Base-by-base conservation (phyloP, 2,113 vertebrate species). In the Notothenia coriiceps region DNA sequence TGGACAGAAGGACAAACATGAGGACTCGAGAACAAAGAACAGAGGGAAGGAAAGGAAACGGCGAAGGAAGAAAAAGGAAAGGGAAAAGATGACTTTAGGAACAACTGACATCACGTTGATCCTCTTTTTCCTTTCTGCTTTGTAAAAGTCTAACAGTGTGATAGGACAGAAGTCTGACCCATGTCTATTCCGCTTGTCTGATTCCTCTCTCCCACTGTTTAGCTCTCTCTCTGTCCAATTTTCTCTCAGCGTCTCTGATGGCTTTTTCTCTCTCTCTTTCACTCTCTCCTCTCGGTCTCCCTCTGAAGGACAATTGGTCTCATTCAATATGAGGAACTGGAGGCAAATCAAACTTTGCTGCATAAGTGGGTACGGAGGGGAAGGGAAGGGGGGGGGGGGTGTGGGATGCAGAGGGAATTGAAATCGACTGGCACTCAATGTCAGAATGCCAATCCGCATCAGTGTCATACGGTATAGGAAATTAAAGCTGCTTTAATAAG, bases 261-360 rank as follows among this genome's bases (percentile, higher is more conserved):
- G 65, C 77, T 29, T 61, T 5, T 51, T 17, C 46, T n/a, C 10
- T 25, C 15, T 35, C 15, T 35, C 15, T 17, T 5, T 50, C 29
- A 10, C 18, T 60, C 46, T 12, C 52, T 57, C 17, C 46, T 64
- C 15, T 74, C 57, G 3, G 5, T 77, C 69, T 78, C 44, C 46
- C 78, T 71, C 59, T 88, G 77, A 94, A 88, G 92, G 91, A 90
- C 91, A 89, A 88, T 87, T 88, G 84, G 74, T 85, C 86, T 85
- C 73, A 88, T 90, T 91, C 85, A 74, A 90, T 84, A 82, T 61
- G 68, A 91, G 82, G 67, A 83, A 85, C 84, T 83, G 85, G 86
- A 86, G 81, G 86, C 70, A 80, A 87, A 87, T 92, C 83, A 83
- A 88, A 90, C 79, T 79, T 84, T 82, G 77, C 83, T 44, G 84